phyloP scores from a whole-genome alignment of 2,797 vertebrate genomes.

The Micropoecilia bifurca region DNA sequence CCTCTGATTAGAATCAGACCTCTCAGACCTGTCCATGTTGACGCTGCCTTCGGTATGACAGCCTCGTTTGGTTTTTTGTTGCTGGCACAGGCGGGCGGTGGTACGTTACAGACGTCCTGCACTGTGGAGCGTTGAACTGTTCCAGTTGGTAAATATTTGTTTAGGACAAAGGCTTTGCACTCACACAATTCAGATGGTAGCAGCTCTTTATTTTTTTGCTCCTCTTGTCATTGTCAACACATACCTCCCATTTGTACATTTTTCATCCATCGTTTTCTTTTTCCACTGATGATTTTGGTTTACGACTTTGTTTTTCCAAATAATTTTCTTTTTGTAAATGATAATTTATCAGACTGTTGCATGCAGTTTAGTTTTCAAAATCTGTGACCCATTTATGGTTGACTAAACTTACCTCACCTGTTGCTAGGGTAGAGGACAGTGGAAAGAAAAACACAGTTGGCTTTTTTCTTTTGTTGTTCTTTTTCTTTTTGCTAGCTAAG shows the following conservation, averaged over 20 bases:
- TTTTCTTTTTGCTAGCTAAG: neutral
- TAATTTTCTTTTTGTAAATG: neutral
- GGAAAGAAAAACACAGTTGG: neutral
- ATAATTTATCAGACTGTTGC: neutral
- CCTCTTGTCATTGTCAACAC: conserved; percentile 21
- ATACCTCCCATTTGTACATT: neutral
- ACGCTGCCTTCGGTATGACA: conserved; percentile 26
- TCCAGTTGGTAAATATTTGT: conserved; percentile 69
- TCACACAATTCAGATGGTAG: conserved; percentile 7
- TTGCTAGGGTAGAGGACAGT: neutral
- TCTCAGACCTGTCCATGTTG: conserved; percentile 23
- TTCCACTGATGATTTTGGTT: neutral
- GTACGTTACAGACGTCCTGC: conserved; percentile 19
- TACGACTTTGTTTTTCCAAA: neutral
- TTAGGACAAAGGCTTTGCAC: conserved; percentile 38
- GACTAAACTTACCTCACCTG: neutral
- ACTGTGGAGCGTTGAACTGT: conserved; percentile 22
- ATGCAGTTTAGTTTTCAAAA: neutral
- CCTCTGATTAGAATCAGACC: conserved; percentile 45
- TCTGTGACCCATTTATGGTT: neutral
- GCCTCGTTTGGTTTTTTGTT: conserved; percentile 66
- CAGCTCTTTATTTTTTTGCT: conserved; percentile 19
- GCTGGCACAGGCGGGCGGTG: conserved; percentile 30
- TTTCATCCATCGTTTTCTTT: neutral
- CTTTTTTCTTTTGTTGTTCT: neutral